Evolutionary conservation across 1,140 invertebrate genomes (phyloP).

Genomic region (Homalodisca vitripennis): DNA sequence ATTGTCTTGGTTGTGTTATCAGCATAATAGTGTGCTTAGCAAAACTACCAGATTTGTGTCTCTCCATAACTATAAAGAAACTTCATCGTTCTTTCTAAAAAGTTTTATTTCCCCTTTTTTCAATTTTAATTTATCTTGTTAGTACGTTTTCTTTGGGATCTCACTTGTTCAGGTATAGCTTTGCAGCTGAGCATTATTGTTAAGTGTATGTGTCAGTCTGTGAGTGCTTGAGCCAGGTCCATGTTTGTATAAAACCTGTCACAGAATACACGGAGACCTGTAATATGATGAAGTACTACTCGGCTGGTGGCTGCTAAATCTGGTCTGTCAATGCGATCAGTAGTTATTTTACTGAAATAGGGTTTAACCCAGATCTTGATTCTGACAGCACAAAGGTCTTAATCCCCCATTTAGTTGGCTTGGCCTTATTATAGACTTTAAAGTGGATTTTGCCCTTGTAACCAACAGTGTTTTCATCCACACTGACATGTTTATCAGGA

Average conservation of each 20-base stretch:
- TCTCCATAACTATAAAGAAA: not conserved
- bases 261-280: not conserved
- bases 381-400: slow-evolving; percentile 2
- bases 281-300: slow-evolving; percentile 11
- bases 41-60: not conserved
- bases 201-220: not conserved
- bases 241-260: no score
- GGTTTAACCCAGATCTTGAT: not conserved
- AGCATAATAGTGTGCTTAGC: not conserved
- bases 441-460: slow-evolving; percentile 28
- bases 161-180: slow-evolving; percentile 13
- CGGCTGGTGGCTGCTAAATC: slow-evolving; percentile 16
- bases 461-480: slow-evolving; percentile 23
- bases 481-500: slow-evolving; percentile 15
- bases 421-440: slow-evolving; percentile 30
- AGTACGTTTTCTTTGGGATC: slow-evolving; percentile 24
- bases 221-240: slow-evolving; percentile 1
- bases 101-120: slow-evolving; percentile 21
- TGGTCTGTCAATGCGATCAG: not conserved
- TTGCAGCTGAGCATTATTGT: not conserved
- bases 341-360: not conserved
- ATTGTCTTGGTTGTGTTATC: not conserved
- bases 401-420: slow-evolving; percentile 26
- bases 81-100: slow-evolving; percentile 9
- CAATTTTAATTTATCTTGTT: not conserved